Evolutionary conservation across 2,888 invertebrate genomes (phyloP).

Genomic region (Myathropa florea): DNA sequence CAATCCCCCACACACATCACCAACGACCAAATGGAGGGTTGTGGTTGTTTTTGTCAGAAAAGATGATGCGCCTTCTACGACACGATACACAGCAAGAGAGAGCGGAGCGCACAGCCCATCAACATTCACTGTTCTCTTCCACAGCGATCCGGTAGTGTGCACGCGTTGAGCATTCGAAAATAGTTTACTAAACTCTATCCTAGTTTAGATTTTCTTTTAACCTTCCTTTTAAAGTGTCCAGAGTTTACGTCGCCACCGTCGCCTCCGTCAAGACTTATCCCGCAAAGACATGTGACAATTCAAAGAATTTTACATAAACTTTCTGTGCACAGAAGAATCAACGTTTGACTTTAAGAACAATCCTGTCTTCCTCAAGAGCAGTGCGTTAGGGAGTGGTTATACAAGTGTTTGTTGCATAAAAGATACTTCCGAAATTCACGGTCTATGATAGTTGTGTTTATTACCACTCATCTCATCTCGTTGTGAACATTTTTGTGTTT

Average conservation of each 20-base stretch:
- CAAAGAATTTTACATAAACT: background rate
- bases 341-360: background rate
- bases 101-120: constrained; percentile 24
- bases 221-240: constrained; percentile 18
- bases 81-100: constrained; percentile 7
- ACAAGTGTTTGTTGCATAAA: background rate
- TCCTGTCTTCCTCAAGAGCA: constrained; percentile 47
- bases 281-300: constrained; percentile 28
- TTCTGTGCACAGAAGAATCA: background rate
- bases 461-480: background rate
- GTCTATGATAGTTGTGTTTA: background rate
- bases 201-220: constrained; percentile 47
- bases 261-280: background rate
- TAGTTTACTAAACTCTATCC: constrained; percentile 40
- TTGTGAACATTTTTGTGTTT: background rate
- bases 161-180: constrained; percentile 46
- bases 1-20: constrained; percentile 11
- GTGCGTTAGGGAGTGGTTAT: constrained; percentile 4
- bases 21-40: constrained; percentile 28
- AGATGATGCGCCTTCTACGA: constrained; percentile 26
- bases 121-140: constrained; percentile 55
- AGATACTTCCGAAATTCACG: background rate
- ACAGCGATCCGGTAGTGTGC: constrained; percentile 33
- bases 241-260: background rate
- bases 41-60: constrained; percentile 17